phyloP scores from a whole-genome alignment of 2,113 vertebrate species.

The rabbit (Oryctolagus cuniculus) region mOryCun1.1 NC_091453.1:54233501-54234000 shows the following conservation, averaged over 20 bases:
- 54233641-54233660: conserved; percentile 22
- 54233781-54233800: conserved; percentile 22
- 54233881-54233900: conserved; percentile 26
- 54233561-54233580: too few relatives aligned
- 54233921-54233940: conserved; percentile 28
- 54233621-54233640: too few relatives aligned
- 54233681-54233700: conserved; percentile 31
- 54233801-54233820: conserved; percentile 28
- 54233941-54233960: conserved; percentile 23
- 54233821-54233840: conserved; percentile 42
- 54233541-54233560: too few relatives aligned
- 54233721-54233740: conserved; percentile 48
- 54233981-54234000: background rate
- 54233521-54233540: too few relatives aligned
- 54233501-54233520: too few relatives aligned
- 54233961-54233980: background rate
- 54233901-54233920: conserved; percentile 37
- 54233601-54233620: too few relatives aligned
- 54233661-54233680: conserved; percentile 37
- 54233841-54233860: conserved; percentile 23
- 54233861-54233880: background rate
- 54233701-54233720: conserved; percentile 48
- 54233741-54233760: conserved; percentile 7
- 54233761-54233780: background rate
- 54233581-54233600: too few relatives aligned